phyloP scores from a whole-genome alignment of 2,888 invertebrate species.

The Athalia rosae region DNA sequence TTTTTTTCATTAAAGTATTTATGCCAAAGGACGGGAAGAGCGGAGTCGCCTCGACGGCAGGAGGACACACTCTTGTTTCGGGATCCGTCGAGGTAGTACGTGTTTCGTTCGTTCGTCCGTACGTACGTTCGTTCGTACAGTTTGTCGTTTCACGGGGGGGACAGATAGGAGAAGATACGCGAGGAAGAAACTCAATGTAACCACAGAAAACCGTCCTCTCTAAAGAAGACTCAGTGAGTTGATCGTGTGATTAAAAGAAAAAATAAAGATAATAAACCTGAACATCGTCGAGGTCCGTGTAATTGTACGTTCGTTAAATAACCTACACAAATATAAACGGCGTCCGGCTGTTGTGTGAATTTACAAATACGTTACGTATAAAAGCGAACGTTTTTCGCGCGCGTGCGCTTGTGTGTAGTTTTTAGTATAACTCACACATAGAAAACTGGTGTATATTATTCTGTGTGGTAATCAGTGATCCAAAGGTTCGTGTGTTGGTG shows the following conservation, averaged over 20 bases:
- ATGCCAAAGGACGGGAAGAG: slow-evolving; percentile 65
- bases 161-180: too few species aligned
- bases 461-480: not conserved
- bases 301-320: too few species aligned
- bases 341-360: too few species aligned
- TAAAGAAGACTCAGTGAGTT: too few species aligned
- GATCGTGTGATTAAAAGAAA: too few species aligned
- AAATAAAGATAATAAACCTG: too few species aligned
- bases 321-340: too few species aligned
- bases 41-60: slow-evolving; percentile 56
- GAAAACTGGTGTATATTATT: too few species aligned
- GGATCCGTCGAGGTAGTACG: slow-evolving; percentile 69
- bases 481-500: not conserved
- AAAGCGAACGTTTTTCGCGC: not conserved
- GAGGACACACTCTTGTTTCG: slow-evolving; percentile 72
- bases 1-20: slow-evolving; percentile 55
- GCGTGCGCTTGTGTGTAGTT: slow-evolving; percentile 18
- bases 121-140: not conserved
- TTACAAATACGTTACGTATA: not conserved
- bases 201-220: too few species aligned
- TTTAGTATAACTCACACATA: too few species aligned
- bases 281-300: too few species aligned
- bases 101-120: slow-evolving; percentile 53
- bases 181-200: too few species aligned
- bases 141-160: not conserved